Conservation (phyloP, 2,797 vertebrate species). For the Rhinatrema bivittatum region DNA sequence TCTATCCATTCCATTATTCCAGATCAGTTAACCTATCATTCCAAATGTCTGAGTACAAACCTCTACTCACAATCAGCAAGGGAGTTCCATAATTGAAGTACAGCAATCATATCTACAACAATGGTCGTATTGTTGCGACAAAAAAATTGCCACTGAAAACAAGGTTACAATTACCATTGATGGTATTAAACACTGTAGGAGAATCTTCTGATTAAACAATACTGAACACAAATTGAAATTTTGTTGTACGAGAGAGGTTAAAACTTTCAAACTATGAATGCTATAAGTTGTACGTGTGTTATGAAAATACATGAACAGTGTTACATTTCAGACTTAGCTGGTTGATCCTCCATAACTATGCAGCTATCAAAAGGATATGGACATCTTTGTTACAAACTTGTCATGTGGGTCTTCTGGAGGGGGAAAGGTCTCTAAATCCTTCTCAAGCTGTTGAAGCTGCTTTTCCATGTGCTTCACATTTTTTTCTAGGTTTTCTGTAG, state of each 20-base stretch:
- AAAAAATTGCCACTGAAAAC: too few relatives aligned
- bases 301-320: conserved; percentile 28
- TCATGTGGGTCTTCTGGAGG: conserved; percentile 79
- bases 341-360: conserved; percentile 17
- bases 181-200: conserved; percentile 2
- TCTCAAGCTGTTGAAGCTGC: conserved; percentile 93
- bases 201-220: conserved; percentile 1
- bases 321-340: conserved; percentile 23
- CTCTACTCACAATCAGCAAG: too few relatives aligned
- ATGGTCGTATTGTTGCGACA: too few relatives aligned
- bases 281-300: conserved; percentile 15
- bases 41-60: too few relatives aligned
- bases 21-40: too few relatives aligned
- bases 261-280: conserved; percentile 6
- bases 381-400: conserved; percentile 92
- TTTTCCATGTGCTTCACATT: conserved; percentile 91
- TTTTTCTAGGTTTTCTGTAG: conserved; percentile 93
- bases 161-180: too few relatives aligned
- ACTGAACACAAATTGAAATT: conserved; percentile 2
- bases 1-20: too few relatives aligned
- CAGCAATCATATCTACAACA: too few relatives aligned
- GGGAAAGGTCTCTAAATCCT: conserved; percentile 89
- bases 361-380: conserved; percentile 84
- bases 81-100: too few relatives aligned
- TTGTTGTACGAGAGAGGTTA: conserved; percentile 8